Base-by-base conservation (phyloP, 2,113 vertebrate genomes). In the Alces alces region DNA sequence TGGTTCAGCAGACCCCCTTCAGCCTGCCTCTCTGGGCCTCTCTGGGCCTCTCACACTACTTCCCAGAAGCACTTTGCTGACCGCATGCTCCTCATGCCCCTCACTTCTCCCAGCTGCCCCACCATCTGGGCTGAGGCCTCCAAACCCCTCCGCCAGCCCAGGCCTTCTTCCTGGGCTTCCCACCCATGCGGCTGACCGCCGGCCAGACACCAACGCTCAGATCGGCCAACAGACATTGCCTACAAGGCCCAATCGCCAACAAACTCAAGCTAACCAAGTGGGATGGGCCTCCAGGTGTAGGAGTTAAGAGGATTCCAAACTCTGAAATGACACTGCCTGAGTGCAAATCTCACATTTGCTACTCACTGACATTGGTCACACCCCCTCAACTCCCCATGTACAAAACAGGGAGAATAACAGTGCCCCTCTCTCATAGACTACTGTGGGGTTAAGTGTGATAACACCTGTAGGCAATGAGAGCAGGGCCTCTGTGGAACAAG, bases 391-490 rank as follows among this genome's bases (percentile, higher is more conserved):
- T 64, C 36, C 27, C 27, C 10, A 21, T 0, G 13, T 9, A 19
- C 16, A 30, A n/a, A 45, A 43, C 13, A 16, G 27, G 43, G 21
- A 1, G 16, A 1, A 39, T 2, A 6, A 21, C 13, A 86, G n/a
- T 19, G 14, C 1, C 36, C 27, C 70, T 39, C 23, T 50, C 25
- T 73, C 16, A 0, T 4, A 5, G 9, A 43, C 9, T 55, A 3
- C 2, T 16, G 2, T 28, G 14, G 61, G 13, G 5, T 17, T 33
- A 16, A 47, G 12, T 28, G 30, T 11, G 14, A 21, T 28, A 47
- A 28, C 64, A 55, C 2, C 3, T 2, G n/a, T 3, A 47, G 66
- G 16, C 6, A 16, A 0, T n/a, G 78, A n/a, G 0, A 6, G 28
- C n/a, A 50, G 39, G 28, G 23, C 27, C 47, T 11, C 13, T 0